Evolutionary conservation across 2,888 invertebrate species (phyloP).

Genomic region (Cerastis rubricosa): DNA sequence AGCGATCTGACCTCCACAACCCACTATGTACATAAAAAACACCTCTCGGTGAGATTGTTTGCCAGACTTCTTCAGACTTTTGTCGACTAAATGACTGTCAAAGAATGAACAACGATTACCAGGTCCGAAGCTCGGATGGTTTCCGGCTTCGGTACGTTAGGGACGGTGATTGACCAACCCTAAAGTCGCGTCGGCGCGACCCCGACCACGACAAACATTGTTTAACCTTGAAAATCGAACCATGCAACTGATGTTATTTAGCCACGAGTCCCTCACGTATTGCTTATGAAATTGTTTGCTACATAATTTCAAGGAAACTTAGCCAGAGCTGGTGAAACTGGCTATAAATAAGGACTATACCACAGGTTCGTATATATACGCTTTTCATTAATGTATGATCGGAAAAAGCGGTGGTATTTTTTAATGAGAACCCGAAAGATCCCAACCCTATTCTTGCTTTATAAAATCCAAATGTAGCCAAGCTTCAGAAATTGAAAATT

Average conservation of each 20-base stretch:
- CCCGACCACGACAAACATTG: neutral
- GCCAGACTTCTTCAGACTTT: neutral
- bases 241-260: too few species aligned
- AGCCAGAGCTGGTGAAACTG: neutral
- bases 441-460: neutral
- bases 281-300: too few species aligned
- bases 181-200: neutral
- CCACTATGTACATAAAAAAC: neutral
- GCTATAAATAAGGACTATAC: neutral
- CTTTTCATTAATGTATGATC: neutral
- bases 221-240: neutral
- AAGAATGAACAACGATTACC: neutral
- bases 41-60: neutral
- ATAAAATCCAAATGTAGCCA: neutral
- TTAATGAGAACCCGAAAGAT: neutral
- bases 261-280: too few species aligned
- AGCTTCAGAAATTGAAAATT: slow-evolving; percentile 7
- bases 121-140: neutral
- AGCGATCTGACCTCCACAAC: neutral
- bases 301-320: too few species aligned
- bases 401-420: neutral
- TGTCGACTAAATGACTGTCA: neutral
- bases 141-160: neutral
- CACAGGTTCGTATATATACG: neutral
- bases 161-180: neutral